phyloP scores from a whole-genome alignment of 2,113 vertebrate species.

The Atrichornis clamosus region DNA sequence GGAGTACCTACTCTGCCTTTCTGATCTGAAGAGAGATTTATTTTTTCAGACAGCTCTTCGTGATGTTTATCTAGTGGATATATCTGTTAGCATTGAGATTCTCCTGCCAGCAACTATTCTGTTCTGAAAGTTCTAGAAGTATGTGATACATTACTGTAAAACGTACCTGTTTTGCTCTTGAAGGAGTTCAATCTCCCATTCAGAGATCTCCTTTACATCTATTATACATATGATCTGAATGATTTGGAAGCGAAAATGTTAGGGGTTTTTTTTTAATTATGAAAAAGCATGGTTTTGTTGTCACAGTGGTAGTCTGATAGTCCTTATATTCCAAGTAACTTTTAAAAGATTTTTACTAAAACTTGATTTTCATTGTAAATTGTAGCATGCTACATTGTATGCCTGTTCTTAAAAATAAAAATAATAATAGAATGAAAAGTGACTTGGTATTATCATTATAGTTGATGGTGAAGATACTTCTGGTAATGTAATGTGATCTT shows the following conservation, averaged over 20 bases:
- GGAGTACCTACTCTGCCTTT: not conserved
- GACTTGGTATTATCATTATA: not conserved
- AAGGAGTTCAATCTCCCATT: not conserved
- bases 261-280: rapidly evolving
- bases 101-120: not conserved
- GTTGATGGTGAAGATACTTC: not conserved
- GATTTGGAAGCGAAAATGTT: not conserved
- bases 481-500: not conserved
- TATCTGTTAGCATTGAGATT: not conserved
- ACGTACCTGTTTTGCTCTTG: not conserved
- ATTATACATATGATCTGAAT: not conserved
- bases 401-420: not conserved
- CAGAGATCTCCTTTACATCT: not conserved
- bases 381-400: not conserved
- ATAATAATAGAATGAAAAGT: not conserved
- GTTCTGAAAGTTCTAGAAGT: not conserved
- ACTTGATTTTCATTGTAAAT: not conserved
- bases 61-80: not conserved
- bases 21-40: not conserved
- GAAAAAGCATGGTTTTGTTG: not conserved
- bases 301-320: not conserved
- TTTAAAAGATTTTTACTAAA: not conserved
- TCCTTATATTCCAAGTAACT: not conserved
- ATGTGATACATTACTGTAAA: not conserved
- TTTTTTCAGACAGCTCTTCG: not conserved